Base-by-base conservation (phyloP, 2,888 invertebrate genomes). In the Cybosia mesomella region DNA sequence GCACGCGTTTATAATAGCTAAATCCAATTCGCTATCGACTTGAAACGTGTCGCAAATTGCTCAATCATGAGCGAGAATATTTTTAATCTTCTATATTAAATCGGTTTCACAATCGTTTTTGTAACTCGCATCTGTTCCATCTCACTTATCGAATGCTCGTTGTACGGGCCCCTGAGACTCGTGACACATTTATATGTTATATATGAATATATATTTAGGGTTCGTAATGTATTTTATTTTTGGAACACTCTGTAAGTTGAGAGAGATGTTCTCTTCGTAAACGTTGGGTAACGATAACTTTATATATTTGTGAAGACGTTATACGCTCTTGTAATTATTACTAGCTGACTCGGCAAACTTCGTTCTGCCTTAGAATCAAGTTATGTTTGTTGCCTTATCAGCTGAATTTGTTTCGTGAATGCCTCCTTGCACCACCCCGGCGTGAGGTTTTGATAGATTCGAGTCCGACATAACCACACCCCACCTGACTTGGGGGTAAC, bases 41-140 rank as follows among this genome's bases (percentile, higher is more conserved):
- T 71, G 63, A 79, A 80, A 79, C 81, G 76, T 84, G 82, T 81
- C 79, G 58, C 74, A 80, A 79, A 79, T 81, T 75, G 73, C 76
- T 76, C 76, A 79, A 85, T 83, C 79, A 79, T 74, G 2, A n/a
- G 22, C 36, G 55, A 69, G 73, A 75, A 73, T 85, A 83, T 83
- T 84, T 84, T 81, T 79, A 83, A 80, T 82, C 64, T 77, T 77
- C 68, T 74, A 74, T 68, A 84, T 76, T 81, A 75, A 82, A 83
- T 81, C 76, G 79, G 82, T 85, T 83, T 79, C 74, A 72, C 76
- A 81, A 83, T 81, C 79, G 74, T 82, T 77, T 82, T 73, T 73
- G 72, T 78, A 77, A 73, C 72, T 72, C 75, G 75, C 75, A 68
- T 76, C 83, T 83, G 83, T 80, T 82, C 76, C 73, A 67, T 80